Base-by-base conservation (phyloP, 2,888 invertebrate species). In the Papilio gigon region DNA sequence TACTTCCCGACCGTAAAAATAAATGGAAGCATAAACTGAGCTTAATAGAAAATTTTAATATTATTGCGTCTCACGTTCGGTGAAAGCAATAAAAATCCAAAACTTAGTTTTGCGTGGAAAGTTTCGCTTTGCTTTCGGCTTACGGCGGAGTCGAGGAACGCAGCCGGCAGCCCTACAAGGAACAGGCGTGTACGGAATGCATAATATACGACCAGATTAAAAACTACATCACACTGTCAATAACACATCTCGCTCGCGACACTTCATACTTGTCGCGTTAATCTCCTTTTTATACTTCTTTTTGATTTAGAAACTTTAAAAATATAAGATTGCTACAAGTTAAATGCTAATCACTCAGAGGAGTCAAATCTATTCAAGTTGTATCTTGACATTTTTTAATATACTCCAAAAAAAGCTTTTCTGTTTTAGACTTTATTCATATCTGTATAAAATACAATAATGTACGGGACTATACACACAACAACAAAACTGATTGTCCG, bases 151-250 rank as follows among this genome's bases (percentile, higher is more conserved):
- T 79, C 75, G 80, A 85, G 82, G 84, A 85, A 86, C 86, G 84
- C 85, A 85, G 83, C 84, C 83, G 79, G 77, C 25, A 50, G 50
- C n/a, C 86, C 86, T 87, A 90, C 90, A 90, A 88, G 89, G 87
- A 91, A 90, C 85, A 83, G 91, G 91, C 91, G 91, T 91, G 91
- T 83, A 77, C 86, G 81, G 91, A 89, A 90, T 92, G 91, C 84
- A 92, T 91, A 92, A 92, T 90, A 86, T 81, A 87, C 85, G 80
- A 83, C 85, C 81, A 88, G 88, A 91, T 91, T 92, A 92, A 90
- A 91, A 92, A 90, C 89, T 90, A 88, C 84, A 88, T 84, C 87
- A 86, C 82, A 87, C 82, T 89, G 90, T 90, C 90, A 88, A 89
- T 88, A 87, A 62, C 73, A 88, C 88, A 83, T 72, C 69, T 72